Conservation (phyloP, 2,797 vertebrate genomes). For the Gadopsis bispinosus region DNA sequence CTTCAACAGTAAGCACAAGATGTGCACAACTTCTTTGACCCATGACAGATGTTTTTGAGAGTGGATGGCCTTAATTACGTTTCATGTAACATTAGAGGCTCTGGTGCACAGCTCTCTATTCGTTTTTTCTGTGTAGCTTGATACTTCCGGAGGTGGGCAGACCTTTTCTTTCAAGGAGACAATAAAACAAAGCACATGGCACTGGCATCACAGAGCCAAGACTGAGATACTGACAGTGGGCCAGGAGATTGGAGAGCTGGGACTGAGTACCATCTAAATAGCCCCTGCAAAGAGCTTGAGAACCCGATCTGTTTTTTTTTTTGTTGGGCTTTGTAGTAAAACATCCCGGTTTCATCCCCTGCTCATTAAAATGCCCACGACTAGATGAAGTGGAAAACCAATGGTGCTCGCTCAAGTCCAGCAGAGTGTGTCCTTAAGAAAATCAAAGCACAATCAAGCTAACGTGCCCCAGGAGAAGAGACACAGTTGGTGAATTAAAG, state of each 20-base stretch:
- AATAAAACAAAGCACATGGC: conserved; percentile 63
- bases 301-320: conserved; percentile 50
- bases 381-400: conserved; percentile 52
- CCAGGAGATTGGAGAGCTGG: conserved; percentile 34
- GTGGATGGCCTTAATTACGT: conserved; percentile 67
- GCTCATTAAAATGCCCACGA: conserved; percentile 62
- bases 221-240: conserved; percentile 43
- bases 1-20: conserved; percentile 12
- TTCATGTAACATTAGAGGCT: conserved; percentile 61
- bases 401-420: conserved; percentile 19
- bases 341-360: conserved; percentile 57
- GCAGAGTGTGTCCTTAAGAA: conserved; percentile 34
- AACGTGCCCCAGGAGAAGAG: conserved; percentile 49
- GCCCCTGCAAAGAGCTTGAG: conserved; percentile 34
- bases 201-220: conserved; percentile 35
- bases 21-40: conserved; percentile 33
- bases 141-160: conserved; percentile 54
- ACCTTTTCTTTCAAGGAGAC: conserved; percentile 49
- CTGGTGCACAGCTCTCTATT: conserved; percentile 43
- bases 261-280: conserved; percentile 50
- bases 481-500: conserved; percentile 29
- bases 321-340: conserved; percentile 48
- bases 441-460: conserved; percentile 65
- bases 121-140: conserved; percentile 42
- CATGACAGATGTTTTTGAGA: conserved; percentile 58